Percentiles rank a stretch among this genome's conserved stretches.
Evolutionary conservation across 2,888 invertebrate species (phyloP).

Genomic region (Gandaritis pyraliata): DNA sequence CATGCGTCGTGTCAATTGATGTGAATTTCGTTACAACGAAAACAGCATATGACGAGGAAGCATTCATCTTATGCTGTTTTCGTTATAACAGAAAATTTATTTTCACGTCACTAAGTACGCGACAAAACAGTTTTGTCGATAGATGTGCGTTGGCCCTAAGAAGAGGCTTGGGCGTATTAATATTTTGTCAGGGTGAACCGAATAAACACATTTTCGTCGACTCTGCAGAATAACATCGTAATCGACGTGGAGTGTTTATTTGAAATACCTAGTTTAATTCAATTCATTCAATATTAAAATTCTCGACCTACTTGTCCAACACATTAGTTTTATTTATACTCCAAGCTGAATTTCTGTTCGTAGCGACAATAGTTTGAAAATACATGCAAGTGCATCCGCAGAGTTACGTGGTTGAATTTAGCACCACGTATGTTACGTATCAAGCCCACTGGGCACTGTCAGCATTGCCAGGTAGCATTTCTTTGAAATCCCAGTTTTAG

Average conservation of each 20-base stretch:
- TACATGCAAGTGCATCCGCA: constrained; percentile 24
- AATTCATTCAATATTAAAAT: constrained; percentile 3
- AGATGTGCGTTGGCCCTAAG: too few species aligned
- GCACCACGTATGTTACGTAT: constrained; percentile 5
- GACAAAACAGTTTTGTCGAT: too few species aligned
- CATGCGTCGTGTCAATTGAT: too few species aligned
- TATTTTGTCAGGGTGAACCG: constrained; percentile 40
- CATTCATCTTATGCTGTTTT: too few species aligned
- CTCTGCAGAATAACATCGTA: too few species aligned
- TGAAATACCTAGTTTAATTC: too few species aligned
- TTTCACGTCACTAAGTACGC: too few species aligned
- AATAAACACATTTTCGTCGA: constrained; percentile 38
- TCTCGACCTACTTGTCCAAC: constrained; percentile 14
- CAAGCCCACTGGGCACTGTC: constrained; percentile 2
- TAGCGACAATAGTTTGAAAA: constrained; percentile 19
- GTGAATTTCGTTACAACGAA: too few species aligned
- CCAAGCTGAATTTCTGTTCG: constrained; percentile 17
- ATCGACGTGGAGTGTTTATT: too few species aligned
- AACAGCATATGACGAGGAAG: too few species aligned
- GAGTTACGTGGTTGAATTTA: constrained; percentile 19
- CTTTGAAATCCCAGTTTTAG: neutral
- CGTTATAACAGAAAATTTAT: too few species aligned
- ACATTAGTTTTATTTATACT: constrained; percentile 11
- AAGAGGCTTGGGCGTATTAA: constrained; percentile 41
- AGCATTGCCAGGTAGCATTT: neutral